Percentiles rank a stretch among this genome's conserved stretches.
These are phyloP conservation scores for Sinocyclocheilus anshuiensis DNA, from an alignment of 2,113 vertebrate species.

Conservation along the genomic window DNA sequence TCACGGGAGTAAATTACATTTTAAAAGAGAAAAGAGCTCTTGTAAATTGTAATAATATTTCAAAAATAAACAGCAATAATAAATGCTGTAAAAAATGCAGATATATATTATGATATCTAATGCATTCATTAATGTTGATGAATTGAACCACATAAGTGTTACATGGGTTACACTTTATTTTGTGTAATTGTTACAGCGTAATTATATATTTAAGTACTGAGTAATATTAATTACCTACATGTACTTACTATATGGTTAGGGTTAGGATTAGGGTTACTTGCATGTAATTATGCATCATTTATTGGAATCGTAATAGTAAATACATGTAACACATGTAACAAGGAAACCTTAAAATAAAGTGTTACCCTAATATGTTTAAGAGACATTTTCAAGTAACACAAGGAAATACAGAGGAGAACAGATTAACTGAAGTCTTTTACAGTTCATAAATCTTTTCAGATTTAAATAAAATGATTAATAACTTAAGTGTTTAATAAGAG, in stretches of 20 bases:
- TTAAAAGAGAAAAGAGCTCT: background rate
- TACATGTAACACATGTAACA: no score
- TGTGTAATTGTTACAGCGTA: no score
- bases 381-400: background rate
- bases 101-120: background rate
- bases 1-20: background rate
- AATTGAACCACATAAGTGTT: background rate
- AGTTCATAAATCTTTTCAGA: constrained; percentile 18
- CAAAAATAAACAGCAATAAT: no score
- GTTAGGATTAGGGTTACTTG: no score
- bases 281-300: no score
- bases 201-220: no score
- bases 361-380: background rate
- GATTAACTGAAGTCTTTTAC: background rate
- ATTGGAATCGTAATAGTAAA: no score
- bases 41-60: background rate
- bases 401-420: background rate
- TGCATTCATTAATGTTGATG: background rate
- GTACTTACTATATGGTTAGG: no score
- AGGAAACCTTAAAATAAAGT: background rate
- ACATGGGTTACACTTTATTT: no score
- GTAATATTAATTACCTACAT: no score
- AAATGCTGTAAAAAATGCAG: no score
- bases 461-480: constrained; percentile 20
- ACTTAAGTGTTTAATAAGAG: background rate